Base-by-base conservation (phyloP, 2,797 vertebrate species). In the Chloroceryle amazona region DNA sequence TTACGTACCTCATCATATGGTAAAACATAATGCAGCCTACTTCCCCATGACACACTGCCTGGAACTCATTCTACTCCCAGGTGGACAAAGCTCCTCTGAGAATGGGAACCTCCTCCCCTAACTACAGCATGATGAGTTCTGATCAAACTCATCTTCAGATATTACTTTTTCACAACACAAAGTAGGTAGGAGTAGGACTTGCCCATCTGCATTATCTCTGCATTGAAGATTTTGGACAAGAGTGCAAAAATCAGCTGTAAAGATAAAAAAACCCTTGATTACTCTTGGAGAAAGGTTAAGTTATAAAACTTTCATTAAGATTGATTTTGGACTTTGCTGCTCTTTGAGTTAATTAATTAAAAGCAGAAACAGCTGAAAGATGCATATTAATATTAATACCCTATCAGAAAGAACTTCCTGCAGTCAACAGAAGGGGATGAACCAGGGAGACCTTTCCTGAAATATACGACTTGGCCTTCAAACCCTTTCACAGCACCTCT, bases 281-380 rank as follows among this genome's bases (percentile, higher is more conserved):
- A 33, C 13, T 93, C 70, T 70, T 57, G 14, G 44, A 90, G 51
- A 94, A 92, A 95, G 54, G 49, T 90, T 82, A 91, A 93, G 75
- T 62, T 85, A 82, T 89, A 91, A 97, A 96, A 95, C 21, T 91
- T 97, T 90, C 68, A 92, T 84, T 91, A 92, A 75, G 91, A 96
- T 90, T 96, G 79, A 96, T 95, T 96, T 96, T 91, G 75, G 83
- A 86, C 73, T 94, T 94, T 63, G 39, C 39, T 88, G 62, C 57
- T 88, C 81, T 95, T 96, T 89, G 52, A 97, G 83, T 95, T 97
- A 93, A 82, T 94, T 94, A 96, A 97, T 90, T 86, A 94, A 95
- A 95, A 61, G 67, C 29, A 93, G 85, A 95, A 95, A 83, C 31
- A 89, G 29, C 65, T 81, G 76, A 95, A 95, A 93, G 54, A 91